Conservation (phyloP, 1,140 invertebrate species). For the Yoshiicerus persimilis region DNA sequence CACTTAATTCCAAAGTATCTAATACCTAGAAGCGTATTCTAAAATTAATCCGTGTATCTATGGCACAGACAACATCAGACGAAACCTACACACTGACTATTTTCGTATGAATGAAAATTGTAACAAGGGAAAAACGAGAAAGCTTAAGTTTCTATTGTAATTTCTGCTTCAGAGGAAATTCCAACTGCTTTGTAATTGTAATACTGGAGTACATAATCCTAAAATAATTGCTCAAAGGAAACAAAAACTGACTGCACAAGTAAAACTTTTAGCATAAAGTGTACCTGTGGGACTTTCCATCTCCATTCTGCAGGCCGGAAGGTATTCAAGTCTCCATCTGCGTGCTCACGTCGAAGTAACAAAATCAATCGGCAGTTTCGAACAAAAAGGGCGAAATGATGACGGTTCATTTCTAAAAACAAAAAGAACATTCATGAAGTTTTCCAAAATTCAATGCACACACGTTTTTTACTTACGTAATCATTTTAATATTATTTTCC, state of each 20-base stretch:
- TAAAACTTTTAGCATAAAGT: neutral
- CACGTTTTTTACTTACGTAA: too few species aligned
- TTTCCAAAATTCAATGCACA: neutral
- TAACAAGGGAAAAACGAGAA: neutral
- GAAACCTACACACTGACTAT: neutral
- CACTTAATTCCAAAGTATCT: neutral
- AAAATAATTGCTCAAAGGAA: neutral
- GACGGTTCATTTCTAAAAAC: conserved; percentile 89
- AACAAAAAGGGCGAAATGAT: conserved; percentile 95
- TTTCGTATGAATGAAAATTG: neutral
- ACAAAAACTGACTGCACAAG: neutral
- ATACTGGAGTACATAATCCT: neutral
- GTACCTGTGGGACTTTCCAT: conserved; percentile 81
- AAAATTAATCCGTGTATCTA: neutral
- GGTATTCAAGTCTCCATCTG: conserved; percentile 87
- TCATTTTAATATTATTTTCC: too few species aligned
- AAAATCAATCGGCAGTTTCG: conserved; percentile 94
- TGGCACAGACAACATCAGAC: too few species aligned
- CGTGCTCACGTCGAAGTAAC: conserved; percentile 86
- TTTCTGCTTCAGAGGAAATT: neutral
- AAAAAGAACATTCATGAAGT: conserved; percentile 44
- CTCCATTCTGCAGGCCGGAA: conserved; percentile 98
- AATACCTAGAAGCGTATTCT: neutral
- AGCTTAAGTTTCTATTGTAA: neutral
- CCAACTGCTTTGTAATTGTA: neutral